phyloP scores from a whole-genome alignment of 2,797 vertebrate genomes.

The Discoglossus pictus region DNA sequence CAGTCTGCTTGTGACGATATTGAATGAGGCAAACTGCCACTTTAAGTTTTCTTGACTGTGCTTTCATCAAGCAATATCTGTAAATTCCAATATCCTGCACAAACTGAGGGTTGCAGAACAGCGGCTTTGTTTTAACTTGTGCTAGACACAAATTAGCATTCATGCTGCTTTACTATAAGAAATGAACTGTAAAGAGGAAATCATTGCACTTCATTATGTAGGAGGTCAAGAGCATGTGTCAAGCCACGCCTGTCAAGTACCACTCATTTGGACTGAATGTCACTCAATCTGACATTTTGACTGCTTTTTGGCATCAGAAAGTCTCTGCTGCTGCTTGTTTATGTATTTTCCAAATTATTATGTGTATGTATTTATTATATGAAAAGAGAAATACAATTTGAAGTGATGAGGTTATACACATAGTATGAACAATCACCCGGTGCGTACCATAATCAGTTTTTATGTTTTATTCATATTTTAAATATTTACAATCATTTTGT shows the following conservation, averaged over 20 bases:
- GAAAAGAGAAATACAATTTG: too few relatives aligned
- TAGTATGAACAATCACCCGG: too few relatives aligned
- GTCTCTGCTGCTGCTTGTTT: too few relatives aligned
- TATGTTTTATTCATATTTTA: too few relatives aligned
- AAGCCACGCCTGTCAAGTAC: neutral
- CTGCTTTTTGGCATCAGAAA: too few relatives aligned
- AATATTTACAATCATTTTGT: too few relatives aligned
- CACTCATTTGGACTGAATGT: neutral
- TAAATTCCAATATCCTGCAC: conserved; percentile 35
- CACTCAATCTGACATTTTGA: neutral
- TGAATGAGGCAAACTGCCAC: conserved; percentile 39
- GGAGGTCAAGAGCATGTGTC: conserved; percentile 6
- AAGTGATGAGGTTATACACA: too few relatives aligned
- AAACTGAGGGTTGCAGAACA: neutral
- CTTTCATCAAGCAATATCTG: conserved; percentile 37
- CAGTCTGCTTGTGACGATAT: conserved; percentile 32
- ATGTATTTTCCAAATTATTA: too few relatives aligned
- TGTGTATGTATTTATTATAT: too few relatives aligned
- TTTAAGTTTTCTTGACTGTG: conserved; percentile 22
- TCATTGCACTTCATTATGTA: conserved; percentile 8
- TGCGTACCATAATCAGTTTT: too few relatives aligned
- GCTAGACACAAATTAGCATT: conserved; percentile 15
- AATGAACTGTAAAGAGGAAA: neutral
- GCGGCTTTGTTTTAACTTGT: neutral
- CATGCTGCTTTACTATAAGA: neutral